These are phyloP conservation scores for Crambe crambe DNA, from an alignment of 37 sponge, comb jelly and placozoan species.

Conservation along the genomic window DNA sequence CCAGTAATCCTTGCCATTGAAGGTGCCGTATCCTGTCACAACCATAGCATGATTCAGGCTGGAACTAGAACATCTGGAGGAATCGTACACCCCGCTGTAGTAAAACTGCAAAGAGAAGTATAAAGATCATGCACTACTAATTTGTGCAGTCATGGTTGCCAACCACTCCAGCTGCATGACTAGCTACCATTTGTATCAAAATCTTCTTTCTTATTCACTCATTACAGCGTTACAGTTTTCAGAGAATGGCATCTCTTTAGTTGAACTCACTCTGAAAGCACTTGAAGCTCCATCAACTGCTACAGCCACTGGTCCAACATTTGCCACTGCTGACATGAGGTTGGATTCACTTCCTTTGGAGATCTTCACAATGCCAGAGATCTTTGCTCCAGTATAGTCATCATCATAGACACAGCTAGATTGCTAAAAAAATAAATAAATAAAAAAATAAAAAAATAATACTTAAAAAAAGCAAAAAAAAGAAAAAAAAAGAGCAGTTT, in stretches of 20 bases:
- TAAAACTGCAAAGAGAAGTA: slow-evolving; percentile 28
- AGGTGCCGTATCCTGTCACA: slow-evolving; percentile 54
- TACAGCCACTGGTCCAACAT: slow-evolving; percentile 86
- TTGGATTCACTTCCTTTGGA: slow-evolving; percentile 58
- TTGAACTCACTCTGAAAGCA: slow-evolving; percentile 71
- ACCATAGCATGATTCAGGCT: slow-evolving; percentile 57
- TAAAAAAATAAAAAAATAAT: no score
- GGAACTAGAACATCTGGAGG: slow-evolving; percentile 49
- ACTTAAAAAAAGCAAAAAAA: no score
- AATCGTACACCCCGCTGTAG: slow-evolving; percentile 49
- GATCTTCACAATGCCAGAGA: slow-evolving; percentile 58
- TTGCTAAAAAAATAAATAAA: slow-evolving; percentile 30
- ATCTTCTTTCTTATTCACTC: no score
- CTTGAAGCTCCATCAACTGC: slow-evolving; percentile 75
- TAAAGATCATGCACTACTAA: background rate
- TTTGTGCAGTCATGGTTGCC: background rate
- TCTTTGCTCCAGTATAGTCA: slow-evolving; percentile 46
- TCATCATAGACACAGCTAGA: slow-evolving; percentile 61
- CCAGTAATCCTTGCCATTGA: slow-evolving; percentile 47
- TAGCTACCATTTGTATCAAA: no score
- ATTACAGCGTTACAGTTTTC: no score
- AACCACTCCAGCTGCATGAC: background rate
- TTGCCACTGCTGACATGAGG: slow-evolving; percentile 80
- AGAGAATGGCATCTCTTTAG: no score
- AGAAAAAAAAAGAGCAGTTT: no score